These are phyloP conservation scores for Aplysia californica DNA, from an alignment of 1,140 invertebrate genomes.

Conservation along the genomic window DNA sequence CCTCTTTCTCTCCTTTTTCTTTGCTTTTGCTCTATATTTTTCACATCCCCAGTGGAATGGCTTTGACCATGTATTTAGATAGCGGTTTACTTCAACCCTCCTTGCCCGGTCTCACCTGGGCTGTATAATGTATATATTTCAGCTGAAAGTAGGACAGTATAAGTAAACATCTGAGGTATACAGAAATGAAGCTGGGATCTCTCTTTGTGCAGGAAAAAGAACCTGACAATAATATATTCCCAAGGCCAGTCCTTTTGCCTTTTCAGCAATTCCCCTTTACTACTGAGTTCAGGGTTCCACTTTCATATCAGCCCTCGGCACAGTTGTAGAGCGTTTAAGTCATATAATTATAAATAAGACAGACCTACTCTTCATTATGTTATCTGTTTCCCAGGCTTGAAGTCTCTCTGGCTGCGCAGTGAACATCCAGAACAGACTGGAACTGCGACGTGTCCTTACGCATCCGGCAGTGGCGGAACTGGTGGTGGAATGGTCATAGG, in stretches of 20 bases:
- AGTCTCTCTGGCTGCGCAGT: neutral
- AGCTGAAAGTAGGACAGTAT: too few relatives aligned
- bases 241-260: neutral
- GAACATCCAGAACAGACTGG: slow-evolving; percentile 13
- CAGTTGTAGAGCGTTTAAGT: neutral
- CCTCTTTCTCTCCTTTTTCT: too few relatives aligned
- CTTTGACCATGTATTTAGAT: too few relatives aligned
- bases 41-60: too few relatives aligned
- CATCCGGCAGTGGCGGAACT: neutral
- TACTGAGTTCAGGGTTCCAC: neutral
- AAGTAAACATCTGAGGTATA: too few relatives aligned
- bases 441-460: neutral
- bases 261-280: neutral
- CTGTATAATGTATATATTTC: too few relatives aligned
- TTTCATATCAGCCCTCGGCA: neutral
- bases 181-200: too few relatives aligned
- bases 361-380: neutral
- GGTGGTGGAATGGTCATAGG: too few relatives aligned
- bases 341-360: neutral
- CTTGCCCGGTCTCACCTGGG: too few relatives aligned
- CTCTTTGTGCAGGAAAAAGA: neutral
- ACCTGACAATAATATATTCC: neutral
- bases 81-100: too few relatives aligned
- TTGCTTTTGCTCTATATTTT: too few relatives aligned
- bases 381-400: neutral